Evolutionary conservation across 2,113 vertebrate genomes (phyloP), one percentile per base, ranked within the genome.

Genomic region (Bubalus kerabau): DNA sequence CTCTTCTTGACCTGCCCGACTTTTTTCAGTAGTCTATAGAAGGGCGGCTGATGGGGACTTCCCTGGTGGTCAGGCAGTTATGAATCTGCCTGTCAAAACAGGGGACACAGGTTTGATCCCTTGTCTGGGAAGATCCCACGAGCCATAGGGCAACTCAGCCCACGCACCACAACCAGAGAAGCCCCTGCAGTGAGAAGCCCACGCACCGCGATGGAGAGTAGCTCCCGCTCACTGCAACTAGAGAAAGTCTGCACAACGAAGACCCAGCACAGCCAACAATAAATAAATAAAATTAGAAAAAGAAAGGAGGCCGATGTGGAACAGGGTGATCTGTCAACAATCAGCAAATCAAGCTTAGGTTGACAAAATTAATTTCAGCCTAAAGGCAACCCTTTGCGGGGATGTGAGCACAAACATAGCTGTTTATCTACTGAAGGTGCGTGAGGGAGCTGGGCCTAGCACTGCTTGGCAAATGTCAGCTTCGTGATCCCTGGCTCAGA

Each of bases 201-300:
- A 0, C 5, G 0, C 5, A 6, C 67, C 21, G 3, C 36, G 7
- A 1, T 6, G 36, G 13, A 13, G 36, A 24, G 36, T 5, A 24
- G 67, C 67, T 40, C 67, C n/a, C 5, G 3, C 36, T 74, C 67
- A 6, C 11, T 7, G 36, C 67, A 74, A 74, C 36, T 11, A 40
- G 36, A 43, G 36, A 24, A 24, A 13, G n/a, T 13, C 19, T 46
- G 43, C 43, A 46, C 43, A 14, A 14, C 1, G 1, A 43, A 76
- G 71, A 76, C 36, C 71, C 36, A 7, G 21, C 71, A 24, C 23
- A 43, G 23, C 6, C 71, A 43, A 7, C n/a, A 2, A 21, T 5
- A 43, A 23, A 74, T 0, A 74, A 21, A 14, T 1, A 26, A 76
- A 43, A 43, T 40, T 3, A 14, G 21, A 76, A 14, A 76, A 43